Base-by-base conservation (phyloP, 2,113 vertebrate genomes). In the Oncorhynchus keta region DNA sequence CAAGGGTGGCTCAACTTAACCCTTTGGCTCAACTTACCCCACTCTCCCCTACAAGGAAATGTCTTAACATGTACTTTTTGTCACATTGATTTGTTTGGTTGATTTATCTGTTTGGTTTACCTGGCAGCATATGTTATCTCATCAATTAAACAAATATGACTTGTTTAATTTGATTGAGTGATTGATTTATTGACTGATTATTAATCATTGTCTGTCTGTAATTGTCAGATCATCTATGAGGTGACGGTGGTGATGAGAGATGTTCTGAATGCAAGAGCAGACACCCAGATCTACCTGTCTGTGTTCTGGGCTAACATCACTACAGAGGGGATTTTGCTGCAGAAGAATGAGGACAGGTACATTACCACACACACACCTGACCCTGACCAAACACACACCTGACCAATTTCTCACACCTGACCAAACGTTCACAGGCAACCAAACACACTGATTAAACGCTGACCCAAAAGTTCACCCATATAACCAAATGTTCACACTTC, bases 321-420 rank as follows among this genome's bases (percentile, higher is more conserved):
- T 79, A 95, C 96, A 0, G 96, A 97, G 80, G 98, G 99, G 87
- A 94, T 97, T 79, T 91, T 92, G 73, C 92, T 99, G 81, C 93
- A 94, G n/a, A 99, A 99, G 89, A 94, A 95, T 35, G 97, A 96
- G 79, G 94, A 95, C 92, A 96, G 98, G 98, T 99, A 8, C 8
- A 9, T 8, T 39, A 86, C 2, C 26, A 30, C 51, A 55, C 66
- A 24, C 39, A 39, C 39, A 39, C 8, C 39, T 39, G 39, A 9
- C 39, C 39, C 39, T 39, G 39, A 39, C 39, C 39, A 39, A 39
- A 39, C 59, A 61, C 59, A 61, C 8, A 39, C 39, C 59, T n/a
- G 16, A 61, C 6, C 57, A 61, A 22, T 35, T 35, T 20, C 57
- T 7, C 20, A 61, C 57, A 61, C 4, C 57, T 61, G 59, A 61